Evolutionary conservation across 2,113 vertebrate genomes (phyloP), one percentile per base, ranked within the genome.

Genomic region (Amphiprion percula): DNA sequence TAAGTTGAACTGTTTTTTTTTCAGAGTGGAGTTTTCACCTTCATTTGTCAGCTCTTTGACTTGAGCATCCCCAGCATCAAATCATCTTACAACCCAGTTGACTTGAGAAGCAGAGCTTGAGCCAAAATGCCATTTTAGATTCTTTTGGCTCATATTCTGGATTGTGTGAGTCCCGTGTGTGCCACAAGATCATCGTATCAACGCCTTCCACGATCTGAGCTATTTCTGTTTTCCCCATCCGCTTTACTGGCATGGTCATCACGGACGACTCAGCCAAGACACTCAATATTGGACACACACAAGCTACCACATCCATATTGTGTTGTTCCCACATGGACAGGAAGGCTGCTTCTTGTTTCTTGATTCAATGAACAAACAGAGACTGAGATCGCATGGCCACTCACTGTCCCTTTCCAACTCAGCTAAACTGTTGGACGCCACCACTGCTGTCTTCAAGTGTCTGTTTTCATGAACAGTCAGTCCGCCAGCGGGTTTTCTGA

Each of bases 221-320:
- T 83, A 55, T 78, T 83, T 83, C 83, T 65, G 83, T 71, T 68
- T 23, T n/a, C 79, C 55, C 77, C 44, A 64, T 75, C 69, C 53
- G 65, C 68, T 65, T 83, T 71, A 19, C 66, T 87, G 82, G 82
- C 84, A 77, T 10, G 39, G 52, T 50, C 63, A 12, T 53, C 65
- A 5, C 44, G 19, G 50, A 49, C n/a, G 11, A 26, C n/a, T 49
- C 54, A 67, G 71, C 81, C 84, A 87, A 71, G 72, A 71, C 46
- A 17, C 63, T 76, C 81, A 65, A 15, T 41, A 2, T 63, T 84
- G 73, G 79, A 77, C 50, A 17, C 28, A 67, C 28, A 24, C 73
- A 37, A 24, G 67, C 53, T 65, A 56, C 26, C 21, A 62, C 3
- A 10, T 63, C 77, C 74, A 41, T 62, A 66, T 67, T 79, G 75